A percentile compares a stretch with the other conserved stretches of the same genome.
phyloP scores from a whole-genome alignment of 2,113 vertebrate species.

The Podarcis raffonei region DNA sequence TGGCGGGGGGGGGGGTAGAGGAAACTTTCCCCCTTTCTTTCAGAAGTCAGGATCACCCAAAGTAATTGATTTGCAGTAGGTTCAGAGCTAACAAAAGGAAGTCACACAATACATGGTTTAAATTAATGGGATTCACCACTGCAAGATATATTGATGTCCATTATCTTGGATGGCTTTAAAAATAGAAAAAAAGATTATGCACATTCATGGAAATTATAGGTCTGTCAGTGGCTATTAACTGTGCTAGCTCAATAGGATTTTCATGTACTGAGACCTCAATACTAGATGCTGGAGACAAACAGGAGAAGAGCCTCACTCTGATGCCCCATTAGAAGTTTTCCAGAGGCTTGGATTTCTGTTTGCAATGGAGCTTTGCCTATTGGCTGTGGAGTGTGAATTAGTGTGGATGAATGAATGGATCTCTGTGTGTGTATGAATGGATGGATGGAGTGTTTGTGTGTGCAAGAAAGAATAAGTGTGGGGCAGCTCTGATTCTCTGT shows the following conservation, averaged over 20 bases:
- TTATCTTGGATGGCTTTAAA: background rate
- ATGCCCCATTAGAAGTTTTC: background rate
- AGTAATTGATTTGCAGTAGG: background rate
- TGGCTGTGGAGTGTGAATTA: background rate
- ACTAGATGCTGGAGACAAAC: too few relatives aligned
- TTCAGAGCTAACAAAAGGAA: background rate
- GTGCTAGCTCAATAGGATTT: background rate
- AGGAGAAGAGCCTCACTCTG: too few relatives aligned
- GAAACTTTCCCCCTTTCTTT: background rate
- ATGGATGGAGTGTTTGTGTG: too few relatives aligned
- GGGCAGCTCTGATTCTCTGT: too few relatives aligned
- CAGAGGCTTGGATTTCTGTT: too few relatives aligned
- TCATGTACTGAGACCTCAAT: background rate
- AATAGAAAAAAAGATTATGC: background rate
- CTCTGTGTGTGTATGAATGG: too few relatives aligned
- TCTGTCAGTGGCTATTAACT: background rate
- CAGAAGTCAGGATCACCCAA: background rate
- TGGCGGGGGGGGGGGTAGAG: background rate
- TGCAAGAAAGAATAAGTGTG: too few relatives aligned
- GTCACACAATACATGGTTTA: background rate
- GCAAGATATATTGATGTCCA: background rate
- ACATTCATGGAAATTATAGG: background rate
- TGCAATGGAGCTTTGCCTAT: background rate
- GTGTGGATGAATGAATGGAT: background rate
- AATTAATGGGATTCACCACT: background rate